Conservation (phyloP, 2,888 invertebrate species). For the Orchesellides sinensis region DNA sequence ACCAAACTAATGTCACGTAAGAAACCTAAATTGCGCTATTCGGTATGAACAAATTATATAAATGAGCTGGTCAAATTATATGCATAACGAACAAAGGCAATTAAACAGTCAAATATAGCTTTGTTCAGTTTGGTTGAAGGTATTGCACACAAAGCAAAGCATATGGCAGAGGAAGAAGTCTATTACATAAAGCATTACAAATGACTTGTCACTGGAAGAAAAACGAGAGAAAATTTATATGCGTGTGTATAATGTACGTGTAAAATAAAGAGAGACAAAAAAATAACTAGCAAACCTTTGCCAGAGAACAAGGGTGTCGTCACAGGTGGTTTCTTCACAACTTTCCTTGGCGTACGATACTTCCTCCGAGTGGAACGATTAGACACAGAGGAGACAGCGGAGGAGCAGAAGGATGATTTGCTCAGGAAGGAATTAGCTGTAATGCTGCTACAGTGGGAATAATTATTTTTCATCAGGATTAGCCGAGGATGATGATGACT, state of each 20-base stretch:
- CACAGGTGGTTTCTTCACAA: slow-evolving; percentile 71
- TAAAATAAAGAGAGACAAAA: too few species aligned
- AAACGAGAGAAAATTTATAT: background rate
- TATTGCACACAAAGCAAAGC: too few species aligned
- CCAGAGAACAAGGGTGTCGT: slow-evolving; percentile 67
- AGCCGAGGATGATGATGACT: background rate
- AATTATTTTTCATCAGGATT: slow-evolving; percentile 1
- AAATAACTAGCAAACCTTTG: slow-evolving; percentile 72
- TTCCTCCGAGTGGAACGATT: slow-evolving; percentile 29
- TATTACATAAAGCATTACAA: background rate
- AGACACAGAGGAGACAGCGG: slow-evolving; percentile 17
- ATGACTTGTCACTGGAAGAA: background rate
- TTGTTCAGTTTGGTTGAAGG: background rate
- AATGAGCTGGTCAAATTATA: too few species aligned
- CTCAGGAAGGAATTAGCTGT: background rate
- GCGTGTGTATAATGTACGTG: too few species aligned
- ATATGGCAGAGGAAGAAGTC: background rate
- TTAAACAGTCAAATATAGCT: background rate
- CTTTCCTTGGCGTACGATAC: slow-evolving; percentile 59
- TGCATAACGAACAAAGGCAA: too few species aligned
- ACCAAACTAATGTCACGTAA: background rate
- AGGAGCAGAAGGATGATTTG: slow-evolving; percentile 29
- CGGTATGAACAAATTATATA: too few species aligned
- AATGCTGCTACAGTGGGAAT: slow-evolving; percentile 21
- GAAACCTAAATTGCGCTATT: background rate